Base-by-base conservation (phyloP, 2,888 invertebrate genomes). In the Apoderus coryli region DNA sequence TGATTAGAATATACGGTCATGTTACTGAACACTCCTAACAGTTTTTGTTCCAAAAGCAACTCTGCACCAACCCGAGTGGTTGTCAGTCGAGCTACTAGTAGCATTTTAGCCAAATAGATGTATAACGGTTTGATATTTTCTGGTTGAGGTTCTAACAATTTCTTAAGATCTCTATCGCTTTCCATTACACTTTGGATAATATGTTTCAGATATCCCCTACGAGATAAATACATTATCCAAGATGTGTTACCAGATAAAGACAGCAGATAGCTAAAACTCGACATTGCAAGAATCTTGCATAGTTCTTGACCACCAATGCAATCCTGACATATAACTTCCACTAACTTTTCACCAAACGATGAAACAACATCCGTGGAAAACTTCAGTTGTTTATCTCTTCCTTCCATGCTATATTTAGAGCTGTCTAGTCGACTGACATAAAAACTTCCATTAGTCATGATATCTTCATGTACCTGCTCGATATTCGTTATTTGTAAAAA, bases 231-330 rank as follows among this genome's bases (percentile, higher is more conserved):
- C 40, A 72, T 55, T 35, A 74, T 63, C 65, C 78, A 75, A 22
- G 65, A 65, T 0, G 75, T 70, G 24, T 74, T 65, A 3, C 74
- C 73, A 44, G 82, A 80, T 38, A 82, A 61, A 38, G 78, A 76
- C 1, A 88, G 62, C 25, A 90, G 60, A 24, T 79, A 71, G 50
- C 86, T 81, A 32, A 90, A 61, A 39, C 81, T 79, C 1, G 85
- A 73, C 42, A 92, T 61, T 1, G 89, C 81, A 31, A 88, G 64
- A 78, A 90, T 86, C 57, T 85, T 76, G 48, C 85, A 85, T 7
- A 92, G 77, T 44, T 89, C 85, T 49, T 88, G 86, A 0, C 86
- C 86, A 2, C 82, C 79, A 6, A 82, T 79, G 35, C 82, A 82
- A 57, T 92, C 90, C 31, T 82, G 74, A 43, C 88, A 86, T 30